phyloP scores from a whole-genome alignment of 2,113 vertebrate genomes.

The Heterotilapia buettikoferi region DNA sequence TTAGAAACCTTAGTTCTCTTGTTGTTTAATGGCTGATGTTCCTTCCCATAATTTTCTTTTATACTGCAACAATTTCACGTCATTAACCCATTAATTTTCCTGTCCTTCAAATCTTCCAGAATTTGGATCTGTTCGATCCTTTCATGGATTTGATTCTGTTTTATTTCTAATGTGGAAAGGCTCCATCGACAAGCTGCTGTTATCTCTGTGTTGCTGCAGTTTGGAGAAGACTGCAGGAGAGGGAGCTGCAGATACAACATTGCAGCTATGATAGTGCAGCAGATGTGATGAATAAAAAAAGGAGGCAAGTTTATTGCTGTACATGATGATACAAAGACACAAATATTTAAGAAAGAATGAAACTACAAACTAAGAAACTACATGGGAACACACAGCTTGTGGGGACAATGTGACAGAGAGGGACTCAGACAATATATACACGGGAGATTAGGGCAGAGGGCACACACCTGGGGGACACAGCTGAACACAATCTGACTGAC shows the following conservation, averaged over 20 bases:
- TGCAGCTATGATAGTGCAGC: rapidly evolving
- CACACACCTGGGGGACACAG: neutral
- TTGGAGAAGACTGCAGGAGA: neutral
- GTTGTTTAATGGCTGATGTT: no score
- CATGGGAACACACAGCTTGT: rapidly evolving
- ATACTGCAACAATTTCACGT: no score
- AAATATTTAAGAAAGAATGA: neutral
- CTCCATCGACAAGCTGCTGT: neutral
- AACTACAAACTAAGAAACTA: neutral
- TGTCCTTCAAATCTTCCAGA: no score
- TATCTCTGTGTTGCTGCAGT: neutral
- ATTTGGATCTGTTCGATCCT: no score
- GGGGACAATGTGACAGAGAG: neutral
- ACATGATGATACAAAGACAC: neutral
- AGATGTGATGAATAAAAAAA: neutral
- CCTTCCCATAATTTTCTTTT: no score
- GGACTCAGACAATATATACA: neutral
- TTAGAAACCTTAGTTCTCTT: no score
- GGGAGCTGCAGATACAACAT: neutral
- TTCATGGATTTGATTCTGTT: no score
- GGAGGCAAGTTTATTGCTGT: neutral
- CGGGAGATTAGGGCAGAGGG: neutral
- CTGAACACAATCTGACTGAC: neutral
- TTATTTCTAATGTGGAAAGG: neutral
- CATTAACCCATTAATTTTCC: no score